Base-by-base conservation (phyloP, 2,888 invertebrate species). In the Mimumesa dahlbomi region DNA sequence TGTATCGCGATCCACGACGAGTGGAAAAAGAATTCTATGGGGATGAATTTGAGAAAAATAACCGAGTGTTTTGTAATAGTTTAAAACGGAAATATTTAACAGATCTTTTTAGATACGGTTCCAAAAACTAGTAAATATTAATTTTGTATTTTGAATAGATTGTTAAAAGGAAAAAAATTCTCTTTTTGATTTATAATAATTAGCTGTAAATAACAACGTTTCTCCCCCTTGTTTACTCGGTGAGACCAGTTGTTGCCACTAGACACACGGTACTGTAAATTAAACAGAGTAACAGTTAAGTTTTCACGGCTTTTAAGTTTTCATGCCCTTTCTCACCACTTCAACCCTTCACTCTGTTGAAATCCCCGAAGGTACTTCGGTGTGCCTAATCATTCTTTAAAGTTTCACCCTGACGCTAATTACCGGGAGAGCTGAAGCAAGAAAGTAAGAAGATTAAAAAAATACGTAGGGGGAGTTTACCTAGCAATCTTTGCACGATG, bases 321-420 rank as follows among this genome's bases (percentile, higher is more conserved):
- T 53, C 66, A 40, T 62, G 53, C 46, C 63, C 54, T 61, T 68
- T 29, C 56, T 54, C 45, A 18, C 61, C 58, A 46, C 69, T 69
- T 76, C 66, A 73, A 70, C 76, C 72, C 72, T 75, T 77, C 72
- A 50, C 54, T 64, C 46, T 68, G 76, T 65, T 75, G 71, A 73
- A 77, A 73, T 79, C 75, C 74, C 69, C 65, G 59, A 64, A 67
- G 69, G 54, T 66, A 65, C 49, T 53, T 72, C 50, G 52, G 72
- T 71, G 67, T 69, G 77, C 76, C 76, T 83, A 82, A 85, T 84
- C 82, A 84, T 85, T 85, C 81, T 83, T 83, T 70, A 77, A 83
- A 84, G 77, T 85, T 85, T 82, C 70, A 79, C 79, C 78, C 75
- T 73, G 72, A 71, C 64, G 73, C 79, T 84, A 84, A 87, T 85